A percentile compares a stretch with the other conserved stretches of the same genome.
Conservation (phyloP, 1,140 invertebrate genomes). For the Caenorhabditis remanei region DNA sequence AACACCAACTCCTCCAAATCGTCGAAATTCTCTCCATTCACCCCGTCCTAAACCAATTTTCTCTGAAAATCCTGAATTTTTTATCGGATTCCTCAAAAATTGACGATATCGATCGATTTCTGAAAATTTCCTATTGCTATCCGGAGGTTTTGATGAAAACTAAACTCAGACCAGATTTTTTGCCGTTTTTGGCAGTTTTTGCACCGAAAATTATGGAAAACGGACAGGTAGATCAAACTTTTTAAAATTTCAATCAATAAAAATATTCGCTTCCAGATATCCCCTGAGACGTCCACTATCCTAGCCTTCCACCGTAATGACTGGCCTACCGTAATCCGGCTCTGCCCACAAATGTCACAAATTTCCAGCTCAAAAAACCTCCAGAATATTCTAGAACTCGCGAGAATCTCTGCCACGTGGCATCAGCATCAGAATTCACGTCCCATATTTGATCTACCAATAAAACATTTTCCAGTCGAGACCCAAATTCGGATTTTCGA, state of each 20-base stretch:
- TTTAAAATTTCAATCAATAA: not conserved
- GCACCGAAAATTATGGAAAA: not conserved
- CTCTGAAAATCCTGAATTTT: constrained; percentile 9
- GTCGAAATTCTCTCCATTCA: not conserved
- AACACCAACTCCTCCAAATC: not conserved
- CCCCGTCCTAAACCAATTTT: not conserved
- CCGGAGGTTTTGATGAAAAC: not conserved
- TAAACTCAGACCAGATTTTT: not conserved
- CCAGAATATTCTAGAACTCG: not conserved
- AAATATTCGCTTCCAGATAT: not conserved
- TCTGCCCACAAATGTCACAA: not conserved
- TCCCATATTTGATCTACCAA: no score
- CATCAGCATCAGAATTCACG: not conserved
- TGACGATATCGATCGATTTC: not conserved
- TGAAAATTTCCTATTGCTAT: not conserved
- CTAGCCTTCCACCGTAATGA: not conserved
- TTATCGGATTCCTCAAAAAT: not conserved
- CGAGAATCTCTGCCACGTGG: not conserved
- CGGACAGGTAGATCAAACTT: not conserved
- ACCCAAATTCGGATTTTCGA: not conserved
- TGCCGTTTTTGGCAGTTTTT: not conserved
- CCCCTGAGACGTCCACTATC: not conserved
- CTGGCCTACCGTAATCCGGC: not conserved
- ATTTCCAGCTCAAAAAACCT: not conserved
- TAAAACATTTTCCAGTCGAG: not conserved